Percentiles rank a stretch among this genome's conserved stretches.
Evolutionary conservation across 1,140 invertebrate species (phyloP).

Genomic region (Rhopalosiphum maidis): DNA sequence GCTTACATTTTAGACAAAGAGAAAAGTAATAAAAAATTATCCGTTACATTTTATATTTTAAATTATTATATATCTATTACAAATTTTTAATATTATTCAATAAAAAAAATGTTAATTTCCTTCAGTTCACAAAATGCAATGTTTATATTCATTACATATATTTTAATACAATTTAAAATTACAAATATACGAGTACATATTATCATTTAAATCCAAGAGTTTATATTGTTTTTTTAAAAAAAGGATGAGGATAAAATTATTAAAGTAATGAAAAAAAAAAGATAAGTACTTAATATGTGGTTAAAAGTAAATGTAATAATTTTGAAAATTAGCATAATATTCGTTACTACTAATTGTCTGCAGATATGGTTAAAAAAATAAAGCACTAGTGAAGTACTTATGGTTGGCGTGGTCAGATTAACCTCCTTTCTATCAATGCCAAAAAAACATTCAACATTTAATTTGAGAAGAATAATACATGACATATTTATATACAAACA

Average conservation of each 20-base stretch:
- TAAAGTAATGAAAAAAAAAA: neutral
- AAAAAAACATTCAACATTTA: neutral
- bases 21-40: neutral
- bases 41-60: neutral
- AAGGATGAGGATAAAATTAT: neutral
- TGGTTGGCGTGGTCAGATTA: neutral
- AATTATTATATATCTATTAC: neutral
- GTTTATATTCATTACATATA: neutral
- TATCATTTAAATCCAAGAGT: neutral
- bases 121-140: neutral
- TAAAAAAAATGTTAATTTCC: neutral
- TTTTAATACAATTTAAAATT: neutral
- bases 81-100: neutral
- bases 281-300: neutral
- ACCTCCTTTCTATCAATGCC: neutral
- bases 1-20: neutral
- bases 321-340: neutral
- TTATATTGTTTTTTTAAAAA: neutral
- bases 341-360: neutral
- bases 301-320: neutral
- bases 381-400: neutral
- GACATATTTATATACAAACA: neutral
- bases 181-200: neutral
- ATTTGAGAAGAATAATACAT: neutral
- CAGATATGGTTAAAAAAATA: neutral